These are phyloP conservation scores for Hyalella azteca DNA, from an alignment of 2,888 invertebrate species.

Conservation along the genomic window DNA sequence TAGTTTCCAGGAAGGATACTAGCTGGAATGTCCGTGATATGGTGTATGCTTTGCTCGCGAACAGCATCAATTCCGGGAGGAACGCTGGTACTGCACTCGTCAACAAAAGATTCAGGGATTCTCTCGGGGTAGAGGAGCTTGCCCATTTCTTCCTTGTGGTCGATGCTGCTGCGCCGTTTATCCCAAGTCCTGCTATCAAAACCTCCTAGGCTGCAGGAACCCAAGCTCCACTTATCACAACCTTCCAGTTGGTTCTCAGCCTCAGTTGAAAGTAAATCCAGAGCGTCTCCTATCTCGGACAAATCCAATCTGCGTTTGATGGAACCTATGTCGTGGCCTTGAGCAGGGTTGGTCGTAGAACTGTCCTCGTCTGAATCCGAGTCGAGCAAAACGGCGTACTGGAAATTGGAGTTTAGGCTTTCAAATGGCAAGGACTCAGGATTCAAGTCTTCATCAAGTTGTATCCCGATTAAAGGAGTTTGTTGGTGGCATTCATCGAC, in stretches of 20 bases:
- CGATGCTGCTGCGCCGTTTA: neutral
- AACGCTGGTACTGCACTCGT: neutral
- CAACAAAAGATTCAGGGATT: neutral
- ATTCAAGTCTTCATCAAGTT: neutral
- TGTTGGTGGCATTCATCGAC: too few species aligned
- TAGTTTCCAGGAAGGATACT: too few species aligned
- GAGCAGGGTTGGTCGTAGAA: neutral
- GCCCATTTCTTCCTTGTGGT: neutral
- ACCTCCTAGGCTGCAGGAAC: neutral
- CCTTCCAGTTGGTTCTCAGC: constrained; percentile 14
- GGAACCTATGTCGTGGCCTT: neutral
- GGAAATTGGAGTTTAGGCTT: neutral
- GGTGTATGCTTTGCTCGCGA: too few species aligned
- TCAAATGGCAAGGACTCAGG: neutral
- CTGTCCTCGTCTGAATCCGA: neutral
- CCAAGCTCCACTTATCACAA: constrained; percentile 21
- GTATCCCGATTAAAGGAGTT: too few species aligned
- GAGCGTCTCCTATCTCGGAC: neutral
- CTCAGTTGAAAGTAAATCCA: constrained; percentile 7
- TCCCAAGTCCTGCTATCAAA: neutral
- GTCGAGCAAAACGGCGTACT: neutral
- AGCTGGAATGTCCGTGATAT: too few species aligned
- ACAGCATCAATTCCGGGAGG: neutral
- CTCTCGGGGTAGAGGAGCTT: neutral
- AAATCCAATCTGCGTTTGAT: neutral